phyloP scores from a whole-genome alignment of 1,140 invertebrate genomes.

The Gryllus bimaculatus region DNA sequence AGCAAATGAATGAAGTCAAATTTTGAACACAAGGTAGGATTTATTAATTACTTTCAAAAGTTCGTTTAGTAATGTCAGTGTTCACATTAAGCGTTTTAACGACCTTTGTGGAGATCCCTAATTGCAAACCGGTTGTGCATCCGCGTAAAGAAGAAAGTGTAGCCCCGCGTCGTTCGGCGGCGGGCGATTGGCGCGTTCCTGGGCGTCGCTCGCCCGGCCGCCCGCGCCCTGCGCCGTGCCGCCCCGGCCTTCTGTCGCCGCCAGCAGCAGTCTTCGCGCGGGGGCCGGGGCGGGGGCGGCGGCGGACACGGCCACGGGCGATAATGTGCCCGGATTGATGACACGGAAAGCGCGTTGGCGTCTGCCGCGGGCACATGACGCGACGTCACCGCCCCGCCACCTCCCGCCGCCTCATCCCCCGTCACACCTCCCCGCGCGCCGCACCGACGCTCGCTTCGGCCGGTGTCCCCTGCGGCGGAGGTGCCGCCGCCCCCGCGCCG shows the following conservation, averaged over 20 bases:
- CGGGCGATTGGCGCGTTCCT: no score
- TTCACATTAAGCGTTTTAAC: not conserved
- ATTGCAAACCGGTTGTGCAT: not conserved
- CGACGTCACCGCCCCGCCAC: not conserved
- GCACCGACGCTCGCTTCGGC: no score
- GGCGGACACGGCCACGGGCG: not conserved
- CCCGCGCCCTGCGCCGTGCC: not conserved
- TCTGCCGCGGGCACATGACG: slow-evolving; percentile 1
- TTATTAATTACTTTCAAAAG: slow-evolving; percentile 6
- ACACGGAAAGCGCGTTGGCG: not conserved
- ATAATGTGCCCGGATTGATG: not conserved
- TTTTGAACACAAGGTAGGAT: not conserved
- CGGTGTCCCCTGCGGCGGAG: no score
- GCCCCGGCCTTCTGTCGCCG: no score
- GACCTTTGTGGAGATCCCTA: not conserved
- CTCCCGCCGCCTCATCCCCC: no score
- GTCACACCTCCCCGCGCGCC: not conserved
- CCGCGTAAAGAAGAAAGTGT: no score
- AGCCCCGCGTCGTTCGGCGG: no score
- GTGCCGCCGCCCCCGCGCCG: no score
- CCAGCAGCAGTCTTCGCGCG: no score
- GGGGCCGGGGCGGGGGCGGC: no score
- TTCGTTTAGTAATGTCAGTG: not conserved
- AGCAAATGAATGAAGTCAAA: not conserved
- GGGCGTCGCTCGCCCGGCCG: no score